Conservation (phyloP, 2,113 vertebrate genomes). For the Xiphophorus hellerii region DNA sequence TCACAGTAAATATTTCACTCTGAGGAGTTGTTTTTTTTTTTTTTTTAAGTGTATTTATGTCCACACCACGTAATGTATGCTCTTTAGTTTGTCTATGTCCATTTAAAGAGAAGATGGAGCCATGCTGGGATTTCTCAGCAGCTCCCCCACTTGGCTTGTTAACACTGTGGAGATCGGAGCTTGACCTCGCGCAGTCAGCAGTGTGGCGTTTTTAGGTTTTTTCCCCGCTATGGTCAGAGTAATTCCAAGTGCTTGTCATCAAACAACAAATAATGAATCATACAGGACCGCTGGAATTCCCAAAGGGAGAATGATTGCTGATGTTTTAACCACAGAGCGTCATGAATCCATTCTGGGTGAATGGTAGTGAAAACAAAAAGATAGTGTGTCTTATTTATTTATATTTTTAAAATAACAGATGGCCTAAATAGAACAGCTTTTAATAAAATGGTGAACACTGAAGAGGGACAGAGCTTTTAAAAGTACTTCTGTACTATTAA, state of each 20-base stretch:
- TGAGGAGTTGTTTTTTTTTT: neutral
- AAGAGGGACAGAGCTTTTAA: too few relatives aligned
- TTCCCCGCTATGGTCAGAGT: neutral
- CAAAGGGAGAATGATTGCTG: neutral
- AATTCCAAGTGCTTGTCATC: neutral
- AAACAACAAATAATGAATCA: neutral
- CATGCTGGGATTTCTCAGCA: slow-evolving; percentile 6
- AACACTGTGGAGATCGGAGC: neutral
- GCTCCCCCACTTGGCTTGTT: neutral
- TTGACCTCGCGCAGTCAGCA: neutral
- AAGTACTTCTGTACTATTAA: too few relatives aligned
- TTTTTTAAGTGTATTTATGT: neutral
- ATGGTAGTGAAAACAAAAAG: too few relatives aligned
- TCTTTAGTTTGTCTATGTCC: neutral
- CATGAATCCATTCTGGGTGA: too few relatives aligned
- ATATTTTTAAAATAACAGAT: too few relatives aligned
- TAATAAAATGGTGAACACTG: too few relatives aligned
- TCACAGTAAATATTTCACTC: neutral
- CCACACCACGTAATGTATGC: neutral
- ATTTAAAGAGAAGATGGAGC: slow-evolving; percentile 8
- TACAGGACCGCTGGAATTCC: neutral
- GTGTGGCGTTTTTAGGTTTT: neutral
- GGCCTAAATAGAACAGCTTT: too few relatives aligned
- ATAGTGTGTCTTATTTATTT: too few relatives aligned
- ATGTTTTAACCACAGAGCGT: too few relatives aligned